phyloP scores from a whole-genome alignment of 2,113 vertebrate species.

The Mirza zaza region DNA sequence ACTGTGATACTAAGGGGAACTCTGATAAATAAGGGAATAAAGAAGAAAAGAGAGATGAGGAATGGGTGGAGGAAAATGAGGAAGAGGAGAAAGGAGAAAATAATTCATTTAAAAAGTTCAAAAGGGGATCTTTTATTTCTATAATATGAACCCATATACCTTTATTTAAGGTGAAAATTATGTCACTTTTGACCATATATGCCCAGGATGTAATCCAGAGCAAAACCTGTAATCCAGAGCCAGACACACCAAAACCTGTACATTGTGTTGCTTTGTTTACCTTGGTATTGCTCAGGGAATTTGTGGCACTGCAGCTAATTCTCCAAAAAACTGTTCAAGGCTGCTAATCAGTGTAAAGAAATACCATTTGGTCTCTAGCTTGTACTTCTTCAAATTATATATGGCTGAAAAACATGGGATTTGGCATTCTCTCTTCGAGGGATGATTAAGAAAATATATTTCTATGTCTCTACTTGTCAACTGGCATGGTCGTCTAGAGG shows the following conservation, averaged over 20 bases:
- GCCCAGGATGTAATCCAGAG: not conserved
- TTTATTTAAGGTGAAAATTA: not conserved
- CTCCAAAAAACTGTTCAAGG: not conserved
- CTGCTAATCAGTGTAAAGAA: not conserved
- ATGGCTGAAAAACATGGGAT: not conserved
- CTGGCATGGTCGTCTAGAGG: not conserved
- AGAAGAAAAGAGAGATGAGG: not conserved
- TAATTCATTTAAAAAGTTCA: not conserved
- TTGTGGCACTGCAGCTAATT: not conserved
- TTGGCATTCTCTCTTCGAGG: not conserved
- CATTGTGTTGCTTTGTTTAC: not conserved
- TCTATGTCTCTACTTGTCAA: not conserved
- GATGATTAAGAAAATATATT: not conserved
- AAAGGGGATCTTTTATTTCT: fast-evolving
- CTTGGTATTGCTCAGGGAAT: not conserved
- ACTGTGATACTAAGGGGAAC: not conserved
- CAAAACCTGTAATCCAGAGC: not conserved
- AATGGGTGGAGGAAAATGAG: not conserved
- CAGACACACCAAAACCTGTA: not conserved
- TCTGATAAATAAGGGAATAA: not conserved
- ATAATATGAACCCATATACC: not conserved
- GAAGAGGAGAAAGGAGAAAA: not conserved
- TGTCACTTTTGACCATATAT: not conserved
- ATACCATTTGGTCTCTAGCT: not conserved
- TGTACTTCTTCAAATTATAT: not conserved